Conservation (phyloP, 2,797 vertebrate species). For the Xenentodon cancila region DNA sequence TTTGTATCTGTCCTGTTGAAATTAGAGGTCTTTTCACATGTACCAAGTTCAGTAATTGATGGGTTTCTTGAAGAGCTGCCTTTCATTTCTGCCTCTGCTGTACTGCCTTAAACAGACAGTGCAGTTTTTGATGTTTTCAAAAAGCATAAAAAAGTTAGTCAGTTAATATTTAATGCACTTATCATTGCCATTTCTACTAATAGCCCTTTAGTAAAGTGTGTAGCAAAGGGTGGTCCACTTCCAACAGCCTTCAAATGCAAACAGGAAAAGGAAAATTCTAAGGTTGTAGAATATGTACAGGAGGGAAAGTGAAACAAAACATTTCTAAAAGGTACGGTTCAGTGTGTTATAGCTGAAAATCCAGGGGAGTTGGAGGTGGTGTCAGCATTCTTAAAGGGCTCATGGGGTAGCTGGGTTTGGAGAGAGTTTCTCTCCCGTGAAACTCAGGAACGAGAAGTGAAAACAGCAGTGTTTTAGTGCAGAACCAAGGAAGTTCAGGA, state of each 20-base stretch:
- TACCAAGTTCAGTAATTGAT: no score
- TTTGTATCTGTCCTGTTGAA: no score
- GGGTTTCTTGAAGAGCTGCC: no score
- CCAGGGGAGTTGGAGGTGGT: neutral
- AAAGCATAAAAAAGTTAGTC: neutral
- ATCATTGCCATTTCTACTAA: neutral
- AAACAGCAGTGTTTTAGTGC: no score
- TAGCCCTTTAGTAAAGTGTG: conserved; percentile 1
- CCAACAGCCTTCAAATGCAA: neutral
- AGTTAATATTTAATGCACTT: neutral
- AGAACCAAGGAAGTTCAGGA: no score
- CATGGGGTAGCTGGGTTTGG: no score
- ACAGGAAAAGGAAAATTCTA: conserved; percentile 10
- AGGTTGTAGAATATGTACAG: conserved; percentile 10
- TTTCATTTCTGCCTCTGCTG: neutral
- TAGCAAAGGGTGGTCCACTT: neutral
- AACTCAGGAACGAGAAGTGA: no score
- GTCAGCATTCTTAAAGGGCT: no score
- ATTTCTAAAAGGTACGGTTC: conserved; percentile 11
- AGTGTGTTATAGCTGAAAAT: conserved; percentile 4
- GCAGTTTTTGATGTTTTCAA: neutral
- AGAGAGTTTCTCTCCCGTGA: no score
- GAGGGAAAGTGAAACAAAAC: conserved; percentile 11
- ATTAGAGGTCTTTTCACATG: no score
- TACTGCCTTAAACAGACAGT: neutral